Evolutionary conservation across 1,140 invertebrate species (phyloP).

Genomic region (Nylanderia fulva): DNA sequence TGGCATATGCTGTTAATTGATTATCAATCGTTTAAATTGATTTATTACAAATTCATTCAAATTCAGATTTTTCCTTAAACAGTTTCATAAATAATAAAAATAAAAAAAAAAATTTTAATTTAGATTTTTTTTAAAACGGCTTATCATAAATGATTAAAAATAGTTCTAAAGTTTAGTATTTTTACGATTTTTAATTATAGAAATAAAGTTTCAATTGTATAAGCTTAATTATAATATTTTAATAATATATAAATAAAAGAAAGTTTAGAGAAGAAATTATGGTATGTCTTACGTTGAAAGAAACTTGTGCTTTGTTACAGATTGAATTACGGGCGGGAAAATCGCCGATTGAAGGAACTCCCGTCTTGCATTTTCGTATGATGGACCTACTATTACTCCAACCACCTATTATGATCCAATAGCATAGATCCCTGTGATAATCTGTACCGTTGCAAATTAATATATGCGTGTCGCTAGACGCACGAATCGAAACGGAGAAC

Average conservation of each 20-base stretch:
- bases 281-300: background rate
- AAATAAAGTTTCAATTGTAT: no score
- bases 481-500: constrained; percentile 63
- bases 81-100: no score
- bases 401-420: constrained; percentile 72
- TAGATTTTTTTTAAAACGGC: no score
- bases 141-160: no score
- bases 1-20: no score
- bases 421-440: constrained; percentile 30
- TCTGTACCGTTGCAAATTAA: constrained; percentile 44
- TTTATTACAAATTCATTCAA: no score
- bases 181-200: no score
- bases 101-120: no score
- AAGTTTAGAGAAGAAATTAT: background rate
- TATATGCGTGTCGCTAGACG: constrained; percentile 22
- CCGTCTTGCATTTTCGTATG: constrained; percentile 61
- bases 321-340: background rate
- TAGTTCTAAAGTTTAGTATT: no score
- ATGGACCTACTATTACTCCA: constrained; percentile 54
- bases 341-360: background rate
- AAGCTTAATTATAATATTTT: no score
- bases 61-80: no score
- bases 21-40: no score
- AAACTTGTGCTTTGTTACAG: background rate
- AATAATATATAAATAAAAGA: background rate